These are phyloP conservation scores for Baccha elongata DNA, from an alignment of 2,888 invertebrate species.

Conservation along the genomic window DNA sequence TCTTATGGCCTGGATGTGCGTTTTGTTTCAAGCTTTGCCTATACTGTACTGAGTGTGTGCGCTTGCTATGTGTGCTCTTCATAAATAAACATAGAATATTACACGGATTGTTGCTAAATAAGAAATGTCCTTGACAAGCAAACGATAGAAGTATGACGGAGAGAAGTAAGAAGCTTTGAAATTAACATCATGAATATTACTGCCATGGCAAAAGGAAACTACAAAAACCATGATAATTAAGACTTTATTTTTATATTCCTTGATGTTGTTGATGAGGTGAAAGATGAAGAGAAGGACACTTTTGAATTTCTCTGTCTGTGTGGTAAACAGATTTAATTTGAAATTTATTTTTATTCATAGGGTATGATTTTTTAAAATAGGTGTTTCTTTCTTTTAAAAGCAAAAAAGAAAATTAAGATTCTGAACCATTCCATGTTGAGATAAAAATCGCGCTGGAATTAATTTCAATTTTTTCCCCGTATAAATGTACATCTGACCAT, in stretches of 20 bases:
- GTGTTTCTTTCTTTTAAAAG: too few relatives aligned
- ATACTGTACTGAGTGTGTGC: not conserved
- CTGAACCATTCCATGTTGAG: too few relatives aligned
- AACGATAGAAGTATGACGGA: conserved; percentile 2
- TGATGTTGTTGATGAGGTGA: not conserved
- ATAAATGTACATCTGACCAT: too few relatives aligned
- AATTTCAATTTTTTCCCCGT: too few relatives aligned
- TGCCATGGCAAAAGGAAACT: conserved; percentile 36
- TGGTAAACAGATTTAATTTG: not conserved
- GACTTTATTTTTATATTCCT: conserved; percentile 31
- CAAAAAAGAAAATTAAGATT: too few relatives aligned
- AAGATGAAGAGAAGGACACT: not conserved
- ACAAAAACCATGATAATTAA: conserved; percentile 58
- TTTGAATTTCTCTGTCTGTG: not conserved
- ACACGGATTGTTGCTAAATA: conserved; percentile 35
- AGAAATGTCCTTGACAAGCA: conserved; percentile 47
- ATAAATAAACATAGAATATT: conserved; percentile 61
- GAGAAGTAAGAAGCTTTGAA: conserved; percentile 13
- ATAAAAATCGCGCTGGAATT: too few relatives aligned
- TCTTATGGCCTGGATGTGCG: not conserved
- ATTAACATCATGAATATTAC: conserved; percentile 25
- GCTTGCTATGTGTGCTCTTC: conserved; percentile 19
- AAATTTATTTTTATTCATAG: conserved; percentile 8
- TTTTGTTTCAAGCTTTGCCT: not conserved
- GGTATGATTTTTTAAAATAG: not conserved